These are phyloP conservation scores for Mechanitis messenoides DNA, from an alignment of 2,888 invertebrate genomes.

Conservation along the genomic window DNA sequence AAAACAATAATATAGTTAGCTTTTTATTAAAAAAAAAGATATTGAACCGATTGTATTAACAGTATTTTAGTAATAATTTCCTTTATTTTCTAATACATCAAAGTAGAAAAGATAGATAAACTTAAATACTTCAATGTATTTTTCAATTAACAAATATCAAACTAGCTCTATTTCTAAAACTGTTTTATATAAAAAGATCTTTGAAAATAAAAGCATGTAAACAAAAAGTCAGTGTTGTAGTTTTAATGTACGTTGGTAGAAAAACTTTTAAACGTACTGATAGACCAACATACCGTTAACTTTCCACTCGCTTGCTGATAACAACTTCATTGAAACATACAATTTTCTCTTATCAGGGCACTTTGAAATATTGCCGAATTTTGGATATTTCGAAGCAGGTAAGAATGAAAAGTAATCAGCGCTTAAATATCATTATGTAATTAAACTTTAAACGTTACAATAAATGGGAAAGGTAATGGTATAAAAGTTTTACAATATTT, in stretches of 20 bases:
- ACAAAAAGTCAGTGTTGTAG: not conserved
- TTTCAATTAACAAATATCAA: too few relatives aligned
- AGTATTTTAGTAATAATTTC: too few relatives aligned
- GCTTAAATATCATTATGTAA: constrained; percentile 8
- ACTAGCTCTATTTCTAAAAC: too few relatives aligned
- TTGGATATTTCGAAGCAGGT: constrained; percentile 55
- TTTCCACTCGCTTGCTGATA: constrained; percentile 49
- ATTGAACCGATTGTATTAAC: too few relatives aligned
- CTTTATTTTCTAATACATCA: too few relatives aligned
- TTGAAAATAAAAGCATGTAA: not conserved
- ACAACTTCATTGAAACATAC: constrained; percentile 64
- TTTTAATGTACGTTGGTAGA: not conserved
- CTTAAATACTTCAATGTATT: too few relatives aligned
- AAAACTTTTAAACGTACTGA: constrained; percentile 9
- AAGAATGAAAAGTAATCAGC: constrained; percentile 30
- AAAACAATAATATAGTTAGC: too few relatives aligned
- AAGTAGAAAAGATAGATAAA: too few relatives aligned
- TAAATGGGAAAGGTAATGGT: not conserved
- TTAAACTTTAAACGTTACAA: too few relatives aligned
- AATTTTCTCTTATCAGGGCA: constrained; percentile 55
- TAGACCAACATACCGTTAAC: constrained; percentile 21
- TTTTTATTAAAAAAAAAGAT: too few relatives aligned
- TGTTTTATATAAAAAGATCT: too few relatives aligned
- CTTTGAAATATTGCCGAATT: constrained; percentile 61
- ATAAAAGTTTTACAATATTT: not conserved